These are phyloP conservation scores for Calephelis nemesis DNA, from an alignment of 1,140 invertebrate species.

Conservation along the genomic window DNA sequence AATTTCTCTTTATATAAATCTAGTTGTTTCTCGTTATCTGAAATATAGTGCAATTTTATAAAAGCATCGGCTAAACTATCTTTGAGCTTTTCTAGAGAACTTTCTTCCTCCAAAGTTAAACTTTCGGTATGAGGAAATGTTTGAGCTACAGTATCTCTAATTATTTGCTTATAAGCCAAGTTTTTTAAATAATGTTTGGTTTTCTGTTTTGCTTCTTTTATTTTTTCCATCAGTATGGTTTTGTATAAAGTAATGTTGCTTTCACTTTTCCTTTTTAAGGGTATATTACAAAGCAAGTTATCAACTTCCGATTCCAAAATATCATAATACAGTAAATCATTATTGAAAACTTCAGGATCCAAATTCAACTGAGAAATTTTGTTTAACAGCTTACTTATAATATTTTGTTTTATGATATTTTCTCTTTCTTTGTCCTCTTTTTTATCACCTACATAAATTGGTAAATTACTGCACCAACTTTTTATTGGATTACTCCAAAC, in stretches of 20 bases:
- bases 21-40: conserved; percentile 26
- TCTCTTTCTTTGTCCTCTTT: conserved; percentile 26
- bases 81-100: conserved; percentile 40
- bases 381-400: conserved; percentile 33
- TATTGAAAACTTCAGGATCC: conserved; percentile 35
- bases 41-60: conserved; percentile 38
- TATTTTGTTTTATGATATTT: conserved; percentile 32
- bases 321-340: conserved; percentile 35
- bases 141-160: conserved; percentile 39
- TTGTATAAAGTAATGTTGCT: conserved; percentile 18
- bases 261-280: conserved; percentile 25
- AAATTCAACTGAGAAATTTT: conserved; percentile 38
- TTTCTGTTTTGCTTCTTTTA: conserved; percentile 33
- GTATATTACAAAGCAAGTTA: conserved; percentile 30
- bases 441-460: conserved; percentile 24
- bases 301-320: conserved; percentile 38
- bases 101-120: conserved; percentile 28
- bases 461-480: conserved; percentile 32
- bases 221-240: conserved; percentile 24
- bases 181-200: conserved; percentile 25
- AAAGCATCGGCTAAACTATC: conserved; percentile 46
- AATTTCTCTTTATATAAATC: conserved; percentile 36
- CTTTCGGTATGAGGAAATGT: conserved; percentile 28
- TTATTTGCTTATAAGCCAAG: conserved; percentile 31
- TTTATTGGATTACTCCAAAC: conserved; percentile 16